phyloP scores from a whole-genome alignment of 2,113 vertebrate genomes.

The Neotragus pygmaeus region DNA sequence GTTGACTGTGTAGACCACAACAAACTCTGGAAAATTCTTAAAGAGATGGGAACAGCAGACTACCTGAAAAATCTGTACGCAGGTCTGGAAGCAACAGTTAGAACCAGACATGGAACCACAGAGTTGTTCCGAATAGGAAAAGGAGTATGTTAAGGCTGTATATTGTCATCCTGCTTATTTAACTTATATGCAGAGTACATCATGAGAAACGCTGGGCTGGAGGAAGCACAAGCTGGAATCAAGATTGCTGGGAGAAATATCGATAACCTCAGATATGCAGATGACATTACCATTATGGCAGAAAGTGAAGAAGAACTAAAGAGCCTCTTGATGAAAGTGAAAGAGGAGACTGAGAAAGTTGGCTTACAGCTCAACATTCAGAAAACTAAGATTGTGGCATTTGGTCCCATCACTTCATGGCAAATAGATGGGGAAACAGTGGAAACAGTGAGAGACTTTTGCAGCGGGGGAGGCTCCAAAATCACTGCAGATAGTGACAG shows the following conservation, averaged over 20 bases:
- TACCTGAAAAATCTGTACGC: background rate
- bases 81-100: background rate
- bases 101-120: background rate
- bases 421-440: background rate
- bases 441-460: background rate
- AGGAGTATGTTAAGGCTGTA: background rate
- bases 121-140: background rate
- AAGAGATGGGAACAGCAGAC: background rate
- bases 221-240: background rate
- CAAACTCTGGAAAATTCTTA: background rate
- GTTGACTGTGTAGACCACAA: background rate
- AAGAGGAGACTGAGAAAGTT: background rate
- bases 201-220: background rate
- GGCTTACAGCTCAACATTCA: background rate
- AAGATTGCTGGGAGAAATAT: background rate
- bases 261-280: background rate
- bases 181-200: background rate
- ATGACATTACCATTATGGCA: background rate
- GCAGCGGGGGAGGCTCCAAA: background rate
- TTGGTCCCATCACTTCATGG: background rate
- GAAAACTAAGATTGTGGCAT: background rate
- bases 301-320: background rate
- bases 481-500: background rate
- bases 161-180: background rate
- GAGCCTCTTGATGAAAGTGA: background rate